Conservation (phyloP, 1,140 invertebrate genomes). For the Antheraea pernyi region DNA sequence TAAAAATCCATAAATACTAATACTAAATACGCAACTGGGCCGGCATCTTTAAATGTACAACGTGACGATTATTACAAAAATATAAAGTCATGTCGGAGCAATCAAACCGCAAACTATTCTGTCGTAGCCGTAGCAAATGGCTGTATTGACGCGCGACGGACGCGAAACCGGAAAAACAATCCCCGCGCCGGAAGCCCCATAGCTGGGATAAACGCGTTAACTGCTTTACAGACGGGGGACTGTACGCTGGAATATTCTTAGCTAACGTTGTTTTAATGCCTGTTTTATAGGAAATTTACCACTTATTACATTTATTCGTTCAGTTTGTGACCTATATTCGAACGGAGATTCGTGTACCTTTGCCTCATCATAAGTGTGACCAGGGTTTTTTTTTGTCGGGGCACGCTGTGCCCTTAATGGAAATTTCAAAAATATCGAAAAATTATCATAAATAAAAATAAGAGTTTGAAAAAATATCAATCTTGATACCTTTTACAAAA, state of each 20-base stretch:
- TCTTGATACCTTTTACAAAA: too few species aligned
- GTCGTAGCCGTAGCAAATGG: not conserved
- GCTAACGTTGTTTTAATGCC: not conserved
- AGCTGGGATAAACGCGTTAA: conserved; percentile 28
- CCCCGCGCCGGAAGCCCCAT: conserved; percentile 42
- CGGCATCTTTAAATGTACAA: not conserved
- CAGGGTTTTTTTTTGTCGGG: too few species aligned
- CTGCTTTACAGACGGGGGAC: not conserved
- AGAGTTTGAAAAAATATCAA: too few species aligned
- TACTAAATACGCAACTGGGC: too few species aligned
- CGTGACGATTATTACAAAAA: not conserved
- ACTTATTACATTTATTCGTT: not conserved
- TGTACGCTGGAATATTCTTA: not conserved
- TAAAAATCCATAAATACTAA: too few species aligned
- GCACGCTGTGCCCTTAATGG: too few species aligned
- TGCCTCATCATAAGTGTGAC: too few species aligned
- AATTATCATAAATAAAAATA: too few species aligned
- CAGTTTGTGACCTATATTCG: not conserved
- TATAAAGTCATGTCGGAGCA: not conserved
- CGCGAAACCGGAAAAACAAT: conserved; percentile 49
- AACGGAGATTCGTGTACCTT: too few species aligned
- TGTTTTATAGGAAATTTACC: not conserved
- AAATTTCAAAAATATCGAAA: too few species aligned
- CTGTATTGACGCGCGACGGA: conserved; percentile 6
- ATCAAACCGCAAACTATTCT: conserved; percentile 13